Conservation (phyloP, 2,113 vertebrate genomes). For the Ia io region DNA sequence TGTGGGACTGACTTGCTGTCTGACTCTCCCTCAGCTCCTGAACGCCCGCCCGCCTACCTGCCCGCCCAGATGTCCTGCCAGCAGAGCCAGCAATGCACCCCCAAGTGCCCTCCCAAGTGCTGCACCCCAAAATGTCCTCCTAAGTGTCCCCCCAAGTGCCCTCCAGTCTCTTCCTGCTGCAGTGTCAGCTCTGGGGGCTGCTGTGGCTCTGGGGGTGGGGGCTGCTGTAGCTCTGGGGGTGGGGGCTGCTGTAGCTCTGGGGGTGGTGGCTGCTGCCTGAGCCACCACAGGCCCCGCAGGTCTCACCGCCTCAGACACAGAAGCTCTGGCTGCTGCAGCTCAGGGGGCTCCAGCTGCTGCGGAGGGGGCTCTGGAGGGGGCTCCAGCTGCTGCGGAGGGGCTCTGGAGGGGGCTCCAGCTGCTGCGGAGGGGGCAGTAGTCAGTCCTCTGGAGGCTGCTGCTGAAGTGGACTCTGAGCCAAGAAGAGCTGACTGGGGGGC, state of each 20-base stretch:
- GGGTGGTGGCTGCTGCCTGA: neutral
- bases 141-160: slow-evolving; percentile 28
- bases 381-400: too few relatives aligned
- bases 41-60: accelerated
- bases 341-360: neutral
- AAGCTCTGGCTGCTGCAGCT: neutral
- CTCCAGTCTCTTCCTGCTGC: neutral
- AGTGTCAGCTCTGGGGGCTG: neutral
- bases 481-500: neutral
- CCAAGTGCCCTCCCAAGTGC: slow-evolving; percentile 15
- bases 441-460: neutral
- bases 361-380: too few relatives aligned
- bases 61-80: neutral
- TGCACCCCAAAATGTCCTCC: neutral
- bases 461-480: neutral
- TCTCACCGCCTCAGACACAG: neutral
- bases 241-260: neutral
- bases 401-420: too few relatives aligned
- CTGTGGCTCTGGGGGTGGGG: neutral
- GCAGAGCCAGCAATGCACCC: slow-evolving; percentile 32
- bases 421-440: neutral
- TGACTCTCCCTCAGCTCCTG: slow-evolving; percentile 20
- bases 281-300: neutral
- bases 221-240: neutral
- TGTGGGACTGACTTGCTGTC: neutral